A percentile compares a stretch with the other conserved stretches of the same genome.
phyloP scores from a whole-genome alignment of 2,113 vertebrate genomes.

The Sminthopsis crassicaudata region DNA sequence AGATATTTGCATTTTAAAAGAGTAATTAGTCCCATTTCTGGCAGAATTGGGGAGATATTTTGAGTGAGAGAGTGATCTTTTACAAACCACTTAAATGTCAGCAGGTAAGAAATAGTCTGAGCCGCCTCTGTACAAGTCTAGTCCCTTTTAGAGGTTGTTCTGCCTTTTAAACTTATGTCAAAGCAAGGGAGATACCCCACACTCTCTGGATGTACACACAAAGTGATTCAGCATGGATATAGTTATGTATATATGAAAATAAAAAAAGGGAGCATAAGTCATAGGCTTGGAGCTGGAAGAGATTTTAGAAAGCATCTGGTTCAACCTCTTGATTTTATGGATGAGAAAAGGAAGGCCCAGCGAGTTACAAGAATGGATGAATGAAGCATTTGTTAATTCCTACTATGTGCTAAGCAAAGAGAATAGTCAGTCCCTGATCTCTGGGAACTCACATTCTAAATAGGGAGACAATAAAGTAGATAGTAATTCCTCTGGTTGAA shows the following conservation, averaged over 20 bases:
- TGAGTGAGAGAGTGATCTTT: constrained; percentile 6
- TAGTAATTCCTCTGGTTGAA: background rate
- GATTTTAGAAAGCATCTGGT: background rate
- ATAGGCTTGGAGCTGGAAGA: background rate
- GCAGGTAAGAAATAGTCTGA: background rate
- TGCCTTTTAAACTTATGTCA: background rate
- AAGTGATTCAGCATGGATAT: background rate
- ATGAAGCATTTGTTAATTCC: background rate
- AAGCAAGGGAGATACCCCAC: background rate
- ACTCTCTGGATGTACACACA: background rate
- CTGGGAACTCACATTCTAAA: background rate
- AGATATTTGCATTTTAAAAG: constrained; percentile 49
- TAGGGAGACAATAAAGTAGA: background rate
- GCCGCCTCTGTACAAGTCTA: background rate
- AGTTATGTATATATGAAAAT: background rate
- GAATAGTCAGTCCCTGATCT: background rate
- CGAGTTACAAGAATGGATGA: background rate
- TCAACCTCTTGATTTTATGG: background rate
- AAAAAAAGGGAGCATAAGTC: background rate
- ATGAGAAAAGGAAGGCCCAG: background rate
- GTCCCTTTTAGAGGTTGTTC: background rate
- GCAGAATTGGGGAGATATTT: background rate
- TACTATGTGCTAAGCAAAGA: background rate
- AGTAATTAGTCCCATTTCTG: constrained; percentile 1
- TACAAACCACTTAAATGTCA: background rate